Conservation (phyloP, 1,140 invertebrate genomes). For the Bursaphelenchus mucronatus region DNA sequence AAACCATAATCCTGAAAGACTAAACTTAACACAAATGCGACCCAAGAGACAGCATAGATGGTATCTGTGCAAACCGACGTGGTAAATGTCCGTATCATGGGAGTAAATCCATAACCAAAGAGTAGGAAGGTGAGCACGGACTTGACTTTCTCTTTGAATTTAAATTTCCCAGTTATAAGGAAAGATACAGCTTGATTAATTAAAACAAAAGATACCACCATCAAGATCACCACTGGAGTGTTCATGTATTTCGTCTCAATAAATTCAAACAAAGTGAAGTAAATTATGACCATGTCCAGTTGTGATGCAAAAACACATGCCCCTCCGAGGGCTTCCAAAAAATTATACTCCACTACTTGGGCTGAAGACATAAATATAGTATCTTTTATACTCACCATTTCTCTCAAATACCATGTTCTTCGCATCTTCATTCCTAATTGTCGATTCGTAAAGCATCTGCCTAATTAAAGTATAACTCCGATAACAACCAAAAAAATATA, state of each 20-base stretch:
- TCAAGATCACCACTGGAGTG: constrained; percentile 70
- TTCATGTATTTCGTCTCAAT: constrained; percentile 25
- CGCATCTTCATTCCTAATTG: no score
- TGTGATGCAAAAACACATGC: constrained; percentile 72
- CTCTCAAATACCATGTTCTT: no score
- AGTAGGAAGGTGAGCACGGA: constrained; percentile 44
- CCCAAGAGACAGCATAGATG: constrained; percentile 81
- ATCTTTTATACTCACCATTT: not conserved
- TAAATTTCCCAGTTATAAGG: constrained; percentile 16
- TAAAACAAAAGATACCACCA: constrained; percentile 67
- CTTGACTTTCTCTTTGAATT: constrained; percentile 2
- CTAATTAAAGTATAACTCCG: not conserved
- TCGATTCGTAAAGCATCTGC: no score
- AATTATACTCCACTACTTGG: constrained; percentile 70
- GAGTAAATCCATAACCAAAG: constrained; percentile 53
- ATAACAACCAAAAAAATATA: constrained; percentile 15
- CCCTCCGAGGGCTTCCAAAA: constrained; percentile 70
- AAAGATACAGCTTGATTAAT: not conserved
- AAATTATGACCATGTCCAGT: constrained; percentile 73
- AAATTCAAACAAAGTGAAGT: constrained; percentile 69
- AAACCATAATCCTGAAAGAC: constrained; percentile 86
- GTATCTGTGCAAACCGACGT: constrained; percentile 93
- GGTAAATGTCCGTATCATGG: constrained; percentile 72
- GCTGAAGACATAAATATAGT: constrained; percentile 61
- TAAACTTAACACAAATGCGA: constrained; percentile 81